Conservation (phyloP, 2,888 invertebrate genomes). For the Apoderus coryli region DNA sequence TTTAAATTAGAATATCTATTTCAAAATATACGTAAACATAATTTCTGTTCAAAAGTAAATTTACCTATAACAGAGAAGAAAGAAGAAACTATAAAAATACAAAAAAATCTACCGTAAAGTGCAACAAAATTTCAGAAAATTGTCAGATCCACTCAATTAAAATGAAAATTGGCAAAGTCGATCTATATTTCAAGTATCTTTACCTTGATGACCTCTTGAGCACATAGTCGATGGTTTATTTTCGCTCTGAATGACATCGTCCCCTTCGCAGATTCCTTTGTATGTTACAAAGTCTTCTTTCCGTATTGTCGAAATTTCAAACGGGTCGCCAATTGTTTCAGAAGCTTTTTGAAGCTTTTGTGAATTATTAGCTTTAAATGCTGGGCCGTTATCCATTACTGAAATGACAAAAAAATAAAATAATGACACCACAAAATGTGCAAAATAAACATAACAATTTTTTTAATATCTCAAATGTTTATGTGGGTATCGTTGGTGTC, state of each 20-base stretch:
- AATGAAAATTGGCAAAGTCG: slow-evolving; percentile 3
- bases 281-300: slow-evolving; percentile 58
- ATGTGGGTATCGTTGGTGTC: no score
- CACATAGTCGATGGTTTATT: slow-evolving; percentile 50
- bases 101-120: no score
- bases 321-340: slow-evolving; percentile 58
- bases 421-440: no score
- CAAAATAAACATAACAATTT: no score
- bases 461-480: no score
- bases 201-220: slow-evolving; percentile 65
- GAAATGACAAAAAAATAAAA: slow-evolving; percentile 12
- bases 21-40: no score
- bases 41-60: no score
- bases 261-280: slow-evolving; percentile 58
- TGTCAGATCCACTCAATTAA: slow-evolving; percentile 1
- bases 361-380: slow-evolving; percentile 42
- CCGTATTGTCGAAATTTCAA: slow-evolving; percentile 65
- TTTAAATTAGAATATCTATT: no score
- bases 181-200: slow-evolving; percentile 7
- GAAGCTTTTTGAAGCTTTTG: slow-evolving; percentile 51
- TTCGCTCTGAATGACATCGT: slow-evolving; percentile 70
- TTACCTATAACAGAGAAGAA: no score
- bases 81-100: no score
- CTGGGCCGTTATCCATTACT: slow-evolving; percentile 64
- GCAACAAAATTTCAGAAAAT: no score